Evolutionary conservation across 2,113 vertebrate genomes (phyloP), one percentile per base, ranked within the genome.

Genomic region (Solenodon paradoxus): DNA sequence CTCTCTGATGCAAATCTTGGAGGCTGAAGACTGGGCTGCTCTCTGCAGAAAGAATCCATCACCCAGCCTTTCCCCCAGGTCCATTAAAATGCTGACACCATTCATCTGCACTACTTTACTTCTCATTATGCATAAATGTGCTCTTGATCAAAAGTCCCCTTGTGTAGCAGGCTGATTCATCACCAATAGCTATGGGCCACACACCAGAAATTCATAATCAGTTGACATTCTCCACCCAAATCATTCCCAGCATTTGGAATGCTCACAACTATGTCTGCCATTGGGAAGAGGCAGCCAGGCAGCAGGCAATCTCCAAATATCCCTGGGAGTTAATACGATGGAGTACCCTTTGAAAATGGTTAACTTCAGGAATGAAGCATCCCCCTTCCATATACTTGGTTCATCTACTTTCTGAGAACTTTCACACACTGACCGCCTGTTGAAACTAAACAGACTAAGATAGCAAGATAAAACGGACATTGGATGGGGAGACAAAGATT

Each of bases 61-160:
- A 92, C 66, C 71, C 81, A 93, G 71, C 89, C 84, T 47, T 95
- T 96, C 96, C 79, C 84, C 71, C 87, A 94, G 53, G 66, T 95
- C 88, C 84, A 94, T 96, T 95, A 97, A 95, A 97, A 88, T 86
- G 35, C 95, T 95, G 95, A 96, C 95, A 96, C 94, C 95, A 93
- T 97, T 97, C 92, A 95, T 97, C 97, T 97, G 61, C 30, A 64
- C 90, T 93, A 90, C 89, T 93, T 97, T 94, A 92, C 90, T 95
- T 88, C 80, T 97, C 87, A 96, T 96, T 97, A 96, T 97, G 88
- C 77, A 80, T 95, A 95, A 93, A 95, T 90, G 90, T 96, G 84
- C 92, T 95, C 88, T 93, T 95, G 95, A 97, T 97, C 97, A 95
- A 94, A 97, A 97, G 89, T 92, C 90, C 83, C 95, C 96, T 95